Evolutionary conservation across 1,140 invertebrate species (phyloP), one percentile per base, ranked within the genome.

Genomic region (Chironomus striatipennis): DNA sequence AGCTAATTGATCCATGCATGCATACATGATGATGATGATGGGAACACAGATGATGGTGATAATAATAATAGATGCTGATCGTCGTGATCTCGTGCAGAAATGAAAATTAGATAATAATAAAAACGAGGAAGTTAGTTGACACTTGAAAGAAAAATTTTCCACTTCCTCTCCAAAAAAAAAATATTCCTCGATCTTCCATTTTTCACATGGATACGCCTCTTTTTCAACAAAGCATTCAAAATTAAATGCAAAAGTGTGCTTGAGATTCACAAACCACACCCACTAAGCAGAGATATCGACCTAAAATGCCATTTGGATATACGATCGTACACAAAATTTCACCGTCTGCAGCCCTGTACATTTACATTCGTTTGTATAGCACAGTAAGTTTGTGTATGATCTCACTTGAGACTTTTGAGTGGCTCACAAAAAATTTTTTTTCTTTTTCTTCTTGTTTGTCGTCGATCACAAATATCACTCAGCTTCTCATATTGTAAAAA

Each of bases 1-100:
- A 70, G 47, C 47, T 57, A 57, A 57, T 57, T 57, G 47, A 57
- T 57, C 47, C 47, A 15, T 57, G 47, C 47, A 57, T n/a, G 5
- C 4, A 57, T 47, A 47, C 9, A 47, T 8, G 15, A 47, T 47
- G 43, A 47, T 57, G 47, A 57, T 57, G 47, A 15, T 34, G 24
- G 1, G 24, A 34, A 34, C 24, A 34, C 24, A 34, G 24, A 34
- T 34, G 24, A 34, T 34, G 24, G 24, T 34, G 24, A 34, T 34
- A 34, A 34, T 34, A 34, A 34, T 34, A 34, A 34, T 34, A 34
- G 24, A 34, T 34, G 24, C 24, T 34, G 24, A 34, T 34, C 24
- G 24, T 34, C n/a, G 47, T 5, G 47, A 57, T 57, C 47, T 57
- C 47, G 47, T 57, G 47, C 47, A 57, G 47, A 57, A 57, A 57